Base-by-base conservation (phyloP, 2,797 vertebrate species). In the Pitangus sulphuratus region DNA sequence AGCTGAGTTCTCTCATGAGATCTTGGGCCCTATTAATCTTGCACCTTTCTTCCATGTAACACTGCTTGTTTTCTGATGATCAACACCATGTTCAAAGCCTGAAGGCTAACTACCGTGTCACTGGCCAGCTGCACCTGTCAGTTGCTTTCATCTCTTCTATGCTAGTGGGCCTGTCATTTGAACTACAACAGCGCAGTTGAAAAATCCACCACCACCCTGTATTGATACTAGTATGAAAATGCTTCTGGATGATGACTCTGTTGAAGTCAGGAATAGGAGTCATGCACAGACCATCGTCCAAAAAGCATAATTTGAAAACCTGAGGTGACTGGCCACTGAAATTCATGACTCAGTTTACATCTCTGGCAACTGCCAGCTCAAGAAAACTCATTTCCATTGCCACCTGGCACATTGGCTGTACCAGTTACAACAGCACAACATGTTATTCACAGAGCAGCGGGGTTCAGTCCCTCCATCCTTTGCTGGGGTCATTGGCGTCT, bases 151-250 rank as follows among this genome's bases (percentile, higher is more conserved):
- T 17, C 30, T 57, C 40, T 70, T 48, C 57, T 68, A 8, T 2
- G 16, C 4, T 35, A 44, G 28, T 4, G 0, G 30, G 24, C 9
- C 56, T 77, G 44, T 54, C 39, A 57, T 33, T 21, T 84, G 57
- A 91, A n/a, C 45, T n/a, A 64, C 37, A 74, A 7, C 48, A 40
- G 22, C 0, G 1, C 35, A 40, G 25, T 0, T 64, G 53, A 60
- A 87, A 53, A 24, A 80, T 51, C 30, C 50, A 40, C 37, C 33
- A 35, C 17, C 19, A 26, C 8, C 60, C 65, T 57, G 20, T 30
- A 57, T 44, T 19, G 1, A 50, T 26, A 65, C 1, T 16, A 9
- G n/a, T 25, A 53, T 18, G 54, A 83, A 87, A 91, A 53, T 2
- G 8, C 16, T 82, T 53, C 58, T 61, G 51, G 25, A 64, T 15